A percentile compares a stretch with the other conserved stretches of the same genome.
phyloP scores from a whole-genome alignment of 1,140 invertebrate species.

The Phocides pigmalion region DNA sequence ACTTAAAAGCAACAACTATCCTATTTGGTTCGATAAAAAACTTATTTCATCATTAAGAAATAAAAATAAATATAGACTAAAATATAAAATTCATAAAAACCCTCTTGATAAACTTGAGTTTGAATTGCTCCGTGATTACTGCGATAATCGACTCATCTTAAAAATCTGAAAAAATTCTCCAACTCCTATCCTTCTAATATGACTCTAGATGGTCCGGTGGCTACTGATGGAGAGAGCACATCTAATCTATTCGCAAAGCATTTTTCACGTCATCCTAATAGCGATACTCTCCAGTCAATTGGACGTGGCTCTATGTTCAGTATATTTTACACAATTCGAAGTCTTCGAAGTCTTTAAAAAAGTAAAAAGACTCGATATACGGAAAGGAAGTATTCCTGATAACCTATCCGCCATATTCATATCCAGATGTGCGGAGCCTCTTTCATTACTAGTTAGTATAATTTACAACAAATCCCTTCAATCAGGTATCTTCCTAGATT shows the following conservation, averaged over 20 bases:
- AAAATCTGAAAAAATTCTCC: slow-evolving; percentile 13
- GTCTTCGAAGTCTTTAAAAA: slow-evolving; percentile 5
- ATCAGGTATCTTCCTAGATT: no score
- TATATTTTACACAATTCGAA: not conserved
- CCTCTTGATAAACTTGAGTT: slow-evolving; percentile 8
- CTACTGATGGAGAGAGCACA: slow-evolving; percentile 2
- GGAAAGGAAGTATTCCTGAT: no score
- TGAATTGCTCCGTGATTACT: not conserved
- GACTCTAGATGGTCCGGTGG: not conserved
- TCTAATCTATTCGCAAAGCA: slow-evolving; percentile 21
- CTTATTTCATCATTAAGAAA: slow-evolving; percentile 5
- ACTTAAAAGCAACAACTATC: no score
- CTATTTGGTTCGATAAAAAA: slow-evolving; percentile 12
- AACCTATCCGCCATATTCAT: no score
- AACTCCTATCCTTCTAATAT: slow-evolving; percentile 12
- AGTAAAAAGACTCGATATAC: not conserved
- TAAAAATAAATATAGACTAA: slow-evolving; percentile 15
- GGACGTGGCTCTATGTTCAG: not conserved
- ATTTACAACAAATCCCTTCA: no score
- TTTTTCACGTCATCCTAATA: not conserved
- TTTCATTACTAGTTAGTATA: no score
- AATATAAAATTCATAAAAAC: slow-evolving; percentile 9
- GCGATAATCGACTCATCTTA: slow-evolving; percentile 20
- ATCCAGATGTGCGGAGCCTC: no score
- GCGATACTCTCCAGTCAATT: not conserved